Percentiles rank a stretch among this genome's conserved stretches.
Conservation (phyloP, 1,140 invertebrate genomes). For the Magallana gigas region DNA sequence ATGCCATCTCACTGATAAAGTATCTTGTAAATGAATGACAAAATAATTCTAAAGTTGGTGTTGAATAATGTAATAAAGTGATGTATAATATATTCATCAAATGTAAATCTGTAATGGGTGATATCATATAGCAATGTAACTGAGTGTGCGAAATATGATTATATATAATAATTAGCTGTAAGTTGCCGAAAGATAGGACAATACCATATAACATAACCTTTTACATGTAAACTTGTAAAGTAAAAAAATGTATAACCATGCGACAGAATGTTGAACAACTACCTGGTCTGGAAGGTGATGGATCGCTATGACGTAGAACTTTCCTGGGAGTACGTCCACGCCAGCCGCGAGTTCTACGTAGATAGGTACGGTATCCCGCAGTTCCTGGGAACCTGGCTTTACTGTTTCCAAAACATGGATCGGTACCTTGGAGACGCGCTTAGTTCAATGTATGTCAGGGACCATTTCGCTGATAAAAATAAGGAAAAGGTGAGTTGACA, state of each 20-base stretch:
- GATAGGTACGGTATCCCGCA: constrained; percentile 80
- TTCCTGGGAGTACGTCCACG: constrained; percentile 81
- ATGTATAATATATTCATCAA: too few relatives aligned
- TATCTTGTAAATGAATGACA: too few relatives aligned
- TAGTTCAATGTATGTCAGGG: constrained; percentile 80
- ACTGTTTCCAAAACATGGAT: constrained; percentile 81
- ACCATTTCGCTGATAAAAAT: constrained; percentile 73
- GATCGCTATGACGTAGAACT: constrained; percentile 82
- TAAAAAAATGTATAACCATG: background rate
- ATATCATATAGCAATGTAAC: too few relatives aligned
- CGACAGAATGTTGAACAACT: constrained; percentile 83
- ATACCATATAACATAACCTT: too few relatives aligned
- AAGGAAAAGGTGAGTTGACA: constrained; percentile 70
- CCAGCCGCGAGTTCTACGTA: constrained; percentile 80
- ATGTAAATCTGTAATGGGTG: too few relatives aligned
- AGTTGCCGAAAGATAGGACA: too few relatives aligned
- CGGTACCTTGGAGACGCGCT: constrained; percentile 82
- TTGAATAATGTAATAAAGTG: too few relatives aligned
- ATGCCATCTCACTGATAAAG: too few relatives aligned
- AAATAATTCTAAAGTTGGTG: too few relatives aligned
- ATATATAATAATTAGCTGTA: too few relatives aligned
- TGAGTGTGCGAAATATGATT: too few relatives aligned
- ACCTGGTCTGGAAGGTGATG: constrained; percentile 83
- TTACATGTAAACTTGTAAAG: too few relatives aligned
- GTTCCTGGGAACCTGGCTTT: constrained; percentile 82